Evolutionary conservation across 2,888 invertebrate species (phyloP).

Genomic region (Syrista parreyssii): DNA sequence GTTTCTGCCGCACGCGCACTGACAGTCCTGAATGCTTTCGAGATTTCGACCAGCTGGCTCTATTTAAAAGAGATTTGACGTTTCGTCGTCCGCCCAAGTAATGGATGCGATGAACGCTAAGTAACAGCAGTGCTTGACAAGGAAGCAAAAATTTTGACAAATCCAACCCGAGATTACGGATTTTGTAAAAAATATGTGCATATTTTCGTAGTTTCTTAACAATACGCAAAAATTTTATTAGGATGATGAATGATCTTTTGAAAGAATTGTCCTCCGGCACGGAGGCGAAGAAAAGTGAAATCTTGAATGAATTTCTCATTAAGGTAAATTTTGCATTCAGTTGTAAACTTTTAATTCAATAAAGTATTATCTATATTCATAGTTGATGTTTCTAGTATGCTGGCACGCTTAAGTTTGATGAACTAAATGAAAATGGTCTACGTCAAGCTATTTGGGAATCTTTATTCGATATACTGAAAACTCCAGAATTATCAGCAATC

Average conservation of each 20-base stretch:
- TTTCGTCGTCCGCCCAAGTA: neutral
- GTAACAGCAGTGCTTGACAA: neutral
- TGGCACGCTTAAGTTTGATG: conserved; percentile 73
- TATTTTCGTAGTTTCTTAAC: neutral
- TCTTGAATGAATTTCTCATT: neutral
- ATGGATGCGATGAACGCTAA: neutral
- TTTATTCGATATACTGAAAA: conserved; percentile 71
- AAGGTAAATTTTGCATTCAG: conserved; percentile 10
- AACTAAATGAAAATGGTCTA: conserved; percentile 69
- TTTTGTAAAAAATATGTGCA: neutral
- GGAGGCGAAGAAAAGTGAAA: neutral
- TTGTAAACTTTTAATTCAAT: conserved; percentile 11
- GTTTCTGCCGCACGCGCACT: neutral
- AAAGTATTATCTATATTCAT: conserved; percentile 6
- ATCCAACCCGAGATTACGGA: neutral
- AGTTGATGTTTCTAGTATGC: conserved; percentile 67
- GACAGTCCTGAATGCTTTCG: neutral
- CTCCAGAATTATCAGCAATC: conserved; percentile 65
- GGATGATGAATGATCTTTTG: neutral
- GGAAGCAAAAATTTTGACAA: neutral
- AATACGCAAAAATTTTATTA: neutral
- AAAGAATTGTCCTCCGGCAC: neutral
- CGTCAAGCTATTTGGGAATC: conserved; percentile 73
- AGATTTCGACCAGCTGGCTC: neutral
- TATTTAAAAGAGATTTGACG: neutral